Evolutionary conservation across 2,113 vertebrate species (phyloP), one percentile per base, ranked within the genome.

Genomic region (Anas platyrhynchos): DNA sequence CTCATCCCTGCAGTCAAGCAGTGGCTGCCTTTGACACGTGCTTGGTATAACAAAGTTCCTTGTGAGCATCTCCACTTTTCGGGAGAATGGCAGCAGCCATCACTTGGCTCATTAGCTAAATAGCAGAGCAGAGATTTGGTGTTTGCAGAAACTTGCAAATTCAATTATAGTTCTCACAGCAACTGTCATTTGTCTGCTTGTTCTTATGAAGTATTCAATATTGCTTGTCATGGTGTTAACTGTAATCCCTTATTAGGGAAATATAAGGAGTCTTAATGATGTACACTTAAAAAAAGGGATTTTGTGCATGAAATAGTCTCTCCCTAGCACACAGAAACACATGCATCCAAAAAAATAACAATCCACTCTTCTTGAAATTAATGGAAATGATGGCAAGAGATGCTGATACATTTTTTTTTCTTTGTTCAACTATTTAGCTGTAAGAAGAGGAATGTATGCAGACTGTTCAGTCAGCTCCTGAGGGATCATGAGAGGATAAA

Each of bases 401-500:
- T 88, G 52, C 83, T 83, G 83, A 69, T 86, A 20, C 4, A 61
- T 46, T 46, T 78, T 93, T 72, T 71, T 92, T 73, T 56, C 29
- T 78, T 61, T 66, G 69, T 73, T 92, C 55, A 77, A 55, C n/a
- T 73, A 4, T 55, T 9, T 48, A 73, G 91, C 78, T 93, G 54
- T 93, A 87, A 96, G 94, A 93, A 93, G 82, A 77, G 44, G 82
- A 91, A 72, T 27, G 48, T 59, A 20, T 61, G 43, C 62, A 87
- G 59, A 32, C 29, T 87, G 81, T 94, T 92, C 67, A 44, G 75
- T 89, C 86, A 89, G 71, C 74, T 95, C 82, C 89, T 89, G 78
- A 66, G 91, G 88, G 90, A 92, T 34, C 25, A 5, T 7, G 66
- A 97, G 86, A 91, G 78, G 50, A 73, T 93, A 92, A 59, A 82